Percentiles rank a stretch among this genome's conserved stretches.
Conservation (phyloP, 2,113 vertebrate genomes). For the Typhlomys cinereus region DNA sequence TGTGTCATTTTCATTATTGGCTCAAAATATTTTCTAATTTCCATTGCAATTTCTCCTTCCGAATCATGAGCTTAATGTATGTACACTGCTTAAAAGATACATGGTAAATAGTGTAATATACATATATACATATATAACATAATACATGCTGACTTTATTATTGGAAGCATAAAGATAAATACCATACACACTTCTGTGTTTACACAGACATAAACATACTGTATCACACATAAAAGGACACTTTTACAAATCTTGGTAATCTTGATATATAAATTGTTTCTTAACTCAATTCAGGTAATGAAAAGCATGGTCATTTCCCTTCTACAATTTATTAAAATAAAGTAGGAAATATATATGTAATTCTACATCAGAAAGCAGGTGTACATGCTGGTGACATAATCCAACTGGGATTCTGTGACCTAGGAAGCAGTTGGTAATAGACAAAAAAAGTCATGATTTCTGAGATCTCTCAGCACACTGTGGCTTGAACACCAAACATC, state of each 20-base stretch:
- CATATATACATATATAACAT: too few species aligned
- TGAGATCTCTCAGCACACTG: background rate
- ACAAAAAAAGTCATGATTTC: background rate
- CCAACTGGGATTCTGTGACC: background rate
- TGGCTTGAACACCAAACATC: background rate
- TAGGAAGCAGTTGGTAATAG: background rate
- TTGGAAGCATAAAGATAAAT: background rate
- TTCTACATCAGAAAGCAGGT: background rate
- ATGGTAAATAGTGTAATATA: background rate
- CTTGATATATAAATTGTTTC: background rate
- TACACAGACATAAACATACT: background rate
- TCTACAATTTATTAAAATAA: background rate
- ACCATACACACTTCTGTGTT: background rate
- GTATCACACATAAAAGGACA: background rate
- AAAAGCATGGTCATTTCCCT: background rate
- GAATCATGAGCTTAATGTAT: conserved; percentile 13
- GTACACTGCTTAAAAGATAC: conserved; percentile 4
- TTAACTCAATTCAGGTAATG: background rate
- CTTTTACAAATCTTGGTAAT: background rate
- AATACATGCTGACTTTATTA: background rate
- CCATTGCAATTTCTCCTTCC: background rate
- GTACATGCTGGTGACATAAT: background rate
- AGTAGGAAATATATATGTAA: background rate
- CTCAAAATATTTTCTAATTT: conserved; percentile 54
- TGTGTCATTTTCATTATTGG: conserved; percentile 47